Base-by-base conservation (phyloP, 2,797 vertebrate genomes). In the Hozukius guyotensis region DNA sequence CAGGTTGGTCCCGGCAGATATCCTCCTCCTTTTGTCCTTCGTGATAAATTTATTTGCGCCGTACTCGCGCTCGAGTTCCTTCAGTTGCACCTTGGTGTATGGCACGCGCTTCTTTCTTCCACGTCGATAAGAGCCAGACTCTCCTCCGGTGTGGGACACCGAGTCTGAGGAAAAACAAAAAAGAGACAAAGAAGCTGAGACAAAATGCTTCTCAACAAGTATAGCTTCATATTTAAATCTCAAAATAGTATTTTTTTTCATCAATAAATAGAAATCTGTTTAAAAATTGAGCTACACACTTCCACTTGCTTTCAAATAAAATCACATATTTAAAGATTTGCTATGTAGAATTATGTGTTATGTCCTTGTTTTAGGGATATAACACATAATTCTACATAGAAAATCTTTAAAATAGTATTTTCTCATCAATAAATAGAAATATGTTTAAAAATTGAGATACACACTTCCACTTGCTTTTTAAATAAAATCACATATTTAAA, bases 11-110 rank as follows among this genome's bases (percentile, higher is more conserved):
- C 97, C 97, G 22, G 98, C 97, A 34, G 98, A 99, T 97, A 99
- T 99, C 94, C 97, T 95, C 86, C 98, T 97, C 86, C 98, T 94
- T 96, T 99, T 99, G 97, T 99, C 98, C 95, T 99, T 99, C 77
- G 98, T 99, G 95, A 99, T 99, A 96, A 99, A 99, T 96, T 99
- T 99, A 96, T 99, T 99, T 93, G 98, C 98, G 90, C 96, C 97
- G 77, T 99, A 99, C 96, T 99, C 98, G 95, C 98, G 97, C 94
- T 99, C 98, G 72, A 99, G 97, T 96, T 99, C 98, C 97, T 99
- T 99, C 93, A 99, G 95, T 89, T 99, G 98, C 88, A 99, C 97
- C 94, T 99, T 99, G 88, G 98, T 99, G 89, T 99, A 99, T 83
- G 98, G 98, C 78, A 99, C 98, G 52, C 98, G 95, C 87, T 99